These are phyloP conservation scores for Syngnathoides biaculeatus DNA, from an alignment of 2,113 vertebrate species.

Conservation along the genomic window DNA sequence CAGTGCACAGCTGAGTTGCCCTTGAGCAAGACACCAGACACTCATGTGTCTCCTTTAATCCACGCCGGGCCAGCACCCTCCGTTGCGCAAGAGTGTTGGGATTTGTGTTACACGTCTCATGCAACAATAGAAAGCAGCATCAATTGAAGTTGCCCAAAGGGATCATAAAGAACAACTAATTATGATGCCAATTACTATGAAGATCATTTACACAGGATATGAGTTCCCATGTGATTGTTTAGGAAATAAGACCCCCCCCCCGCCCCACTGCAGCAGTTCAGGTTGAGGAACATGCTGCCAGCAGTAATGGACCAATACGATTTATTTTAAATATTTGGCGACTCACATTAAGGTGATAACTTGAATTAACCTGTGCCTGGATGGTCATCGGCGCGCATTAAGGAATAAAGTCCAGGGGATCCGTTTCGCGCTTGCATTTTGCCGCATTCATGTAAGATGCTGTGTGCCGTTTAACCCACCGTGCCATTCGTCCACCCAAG, in stretches of 20 bases:
- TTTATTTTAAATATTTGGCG: not conserved
- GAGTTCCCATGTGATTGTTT: not conserved
- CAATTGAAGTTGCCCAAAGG: not conserved
- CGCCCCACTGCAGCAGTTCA: not conserved
- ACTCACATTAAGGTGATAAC: not conserved
- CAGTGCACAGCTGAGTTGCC: too few species aligned
- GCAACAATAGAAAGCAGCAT: not conserved
- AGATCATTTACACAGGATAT: not conserved
- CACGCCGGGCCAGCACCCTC: not conserved
- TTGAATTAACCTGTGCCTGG: not conserved
- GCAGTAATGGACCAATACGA: not conserved
- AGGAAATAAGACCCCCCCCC: not conserved
- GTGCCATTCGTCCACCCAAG: slow-evolving; percentile 80
- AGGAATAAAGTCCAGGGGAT: not conserved
- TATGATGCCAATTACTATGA: not conserved
- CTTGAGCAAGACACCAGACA: not conserved
- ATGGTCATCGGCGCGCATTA: not conserved
- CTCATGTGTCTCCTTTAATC: not conserved
- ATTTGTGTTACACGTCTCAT: not conserved
- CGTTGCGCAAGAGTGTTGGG: not conserved
- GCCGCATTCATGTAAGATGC: not conserved
- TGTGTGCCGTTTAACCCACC: slow-evolving; percentile 55
- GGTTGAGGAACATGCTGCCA: not conserved
- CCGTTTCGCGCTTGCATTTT: too few species aligned
- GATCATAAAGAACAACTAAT: not conserved